Conservation (phyloP, 2,888 invertebrate species). For the Tricholauxania praeusta region DNA sequence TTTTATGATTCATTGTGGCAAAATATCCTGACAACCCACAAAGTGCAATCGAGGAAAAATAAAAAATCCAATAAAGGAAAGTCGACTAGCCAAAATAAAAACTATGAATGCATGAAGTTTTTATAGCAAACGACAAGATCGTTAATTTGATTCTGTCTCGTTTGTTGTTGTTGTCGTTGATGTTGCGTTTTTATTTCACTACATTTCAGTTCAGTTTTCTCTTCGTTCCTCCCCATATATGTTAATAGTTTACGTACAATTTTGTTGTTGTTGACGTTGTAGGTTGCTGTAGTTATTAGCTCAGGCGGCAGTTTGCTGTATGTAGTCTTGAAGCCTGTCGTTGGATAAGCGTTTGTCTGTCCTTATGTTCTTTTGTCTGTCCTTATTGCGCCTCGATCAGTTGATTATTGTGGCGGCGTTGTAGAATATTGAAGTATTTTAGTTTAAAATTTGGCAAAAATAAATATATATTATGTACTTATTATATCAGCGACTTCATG, state of each 20-base stretch:
- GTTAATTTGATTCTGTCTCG: conserved; percentile 63
- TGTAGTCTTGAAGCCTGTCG: conserved; percentile 1
- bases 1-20: background rate
- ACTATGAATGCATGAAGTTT: background rate
- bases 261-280: conserved; percentile 1
- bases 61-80: too few relatives aligned
- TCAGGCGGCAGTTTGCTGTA: background rate
- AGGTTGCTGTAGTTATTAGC: conserved; percentile 15
- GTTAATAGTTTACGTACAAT: background rate
- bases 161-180: conserved; percentile 27
- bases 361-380: background rate
- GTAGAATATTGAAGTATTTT: too few relatives aligned
- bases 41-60: background rate
- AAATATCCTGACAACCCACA: background rate
- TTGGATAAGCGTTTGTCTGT: background rate
- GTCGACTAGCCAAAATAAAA: background rate
- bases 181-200: background rate
- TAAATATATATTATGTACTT: too few relatives aligned
- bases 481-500: too few relatives aligned
- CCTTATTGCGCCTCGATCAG: too few relatives aligned
- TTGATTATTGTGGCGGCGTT: too few relatives aligned
- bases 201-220: background rate
- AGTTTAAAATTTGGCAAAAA: too few relatives aligned
- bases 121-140: conserved; percentile 53
- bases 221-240: conserved; percentile 5